Percentiles rank a stretch among this genome's conserved stretches.
Evolutionary conservation across 1,140 invertebrate genomes (phyloP).

Genomic region (Chelonus insularis): DNA sequence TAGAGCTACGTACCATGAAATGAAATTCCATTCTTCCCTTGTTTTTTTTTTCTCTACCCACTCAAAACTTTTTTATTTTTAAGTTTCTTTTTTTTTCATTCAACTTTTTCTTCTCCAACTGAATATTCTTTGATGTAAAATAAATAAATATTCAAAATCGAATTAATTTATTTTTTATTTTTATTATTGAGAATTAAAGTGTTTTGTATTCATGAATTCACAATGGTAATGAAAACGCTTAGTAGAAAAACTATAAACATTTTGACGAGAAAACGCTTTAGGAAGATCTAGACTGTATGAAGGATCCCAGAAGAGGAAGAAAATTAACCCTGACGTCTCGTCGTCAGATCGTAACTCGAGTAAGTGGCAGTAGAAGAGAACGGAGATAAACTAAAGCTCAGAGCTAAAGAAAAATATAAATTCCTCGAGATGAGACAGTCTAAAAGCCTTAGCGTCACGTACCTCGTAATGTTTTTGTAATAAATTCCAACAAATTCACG

Average conservation of each 20-base stretch:
- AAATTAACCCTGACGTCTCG: conserved; percentile 27
- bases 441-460: background rate
- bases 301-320: conserved; percentile 1
- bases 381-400: background rate
- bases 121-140: too few species aligned
- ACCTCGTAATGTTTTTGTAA: background rate
- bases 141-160: background rate
- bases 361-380: conserved; percentile 20
- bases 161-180: too few species aligned
- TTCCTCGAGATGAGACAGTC: conserved; percentile 18
- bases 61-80: too few species aligned
- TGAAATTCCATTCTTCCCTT: too few species aligned
- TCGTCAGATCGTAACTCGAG: conserved; percentile 23
- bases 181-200: background rate
- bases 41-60: too few species aligned
- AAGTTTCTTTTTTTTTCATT: too few species aligned
- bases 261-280: conserved; percentile 19
- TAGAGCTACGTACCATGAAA: too few species aligned
- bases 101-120: too few species aligned
- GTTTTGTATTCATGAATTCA: background rate
- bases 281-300: background rate
- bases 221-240: too few species aligned
- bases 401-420: conserved; percentile 19
- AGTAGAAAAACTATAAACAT: background rate
- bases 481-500: conserved; percentile 2